Evolutionary conservation across 1,140 invertebrate species (phyloP).

Genomic region (Planococcus citri): DNA sequence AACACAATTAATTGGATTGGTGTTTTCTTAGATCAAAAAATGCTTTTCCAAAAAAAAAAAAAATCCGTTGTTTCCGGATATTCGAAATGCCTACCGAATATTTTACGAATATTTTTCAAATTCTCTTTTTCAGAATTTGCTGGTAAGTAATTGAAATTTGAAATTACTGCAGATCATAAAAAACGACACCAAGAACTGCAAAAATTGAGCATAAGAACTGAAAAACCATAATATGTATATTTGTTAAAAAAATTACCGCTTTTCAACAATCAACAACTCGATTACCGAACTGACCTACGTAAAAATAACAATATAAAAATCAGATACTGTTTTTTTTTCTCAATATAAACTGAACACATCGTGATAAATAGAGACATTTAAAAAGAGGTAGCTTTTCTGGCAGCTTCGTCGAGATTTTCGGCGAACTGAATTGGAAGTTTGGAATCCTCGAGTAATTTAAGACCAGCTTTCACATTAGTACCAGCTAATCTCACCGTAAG

Average conservation of each 20-base stretch:
- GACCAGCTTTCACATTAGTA: constrained; percentile 57
- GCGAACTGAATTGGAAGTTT: constrained; percentile 68
- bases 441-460: constrained; percentile 62
- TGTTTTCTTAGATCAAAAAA: too few relatives aligned
- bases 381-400: constrained; percentile 60
- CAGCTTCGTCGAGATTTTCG: constrained; percentile 81
- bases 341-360: neutral
- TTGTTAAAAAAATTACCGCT: constrained; percentile 4
- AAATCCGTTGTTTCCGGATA: too few relatives aligned
- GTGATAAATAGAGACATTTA: neutral
- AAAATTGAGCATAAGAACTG: too few relatives aligned
- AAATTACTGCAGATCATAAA: too few relatives aligned
- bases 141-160: too few relatives aligned
- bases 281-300: too few relatives aligned
- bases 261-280: neutral
- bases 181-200: too few relatives aligned
- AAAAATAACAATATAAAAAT: constrained; percentile 7
- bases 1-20: too few relatives aligned
- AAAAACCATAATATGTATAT: constrained; percentile 9
- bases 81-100: too few relatives aligned
- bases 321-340: neutral
- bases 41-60: too few relatives aligned
- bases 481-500: constrained; percentile 79
- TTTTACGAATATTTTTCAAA: too few relatives aligned
- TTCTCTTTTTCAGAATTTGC: too few relatives aligned